Base-by-base conservation (phyloP, 1,140 invertebrate genomes). In the Agrypnia vestita region DNA sequence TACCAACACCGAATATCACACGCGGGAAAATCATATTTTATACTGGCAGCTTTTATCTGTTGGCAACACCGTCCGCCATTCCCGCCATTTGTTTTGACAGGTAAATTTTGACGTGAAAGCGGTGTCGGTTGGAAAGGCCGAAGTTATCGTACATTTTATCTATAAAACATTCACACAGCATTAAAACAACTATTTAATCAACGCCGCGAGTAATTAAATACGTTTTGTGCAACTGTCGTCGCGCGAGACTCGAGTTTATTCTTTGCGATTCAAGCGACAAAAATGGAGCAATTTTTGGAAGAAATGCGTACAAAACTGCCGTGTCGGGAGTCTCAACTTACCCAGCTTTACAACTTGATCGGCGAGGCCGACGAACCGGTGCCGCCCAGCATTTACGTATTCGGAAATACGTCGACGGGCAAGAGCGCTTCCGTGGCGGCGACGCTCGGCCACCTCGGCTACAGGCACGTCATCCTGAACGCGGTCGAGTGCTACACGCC, bases 401-500 rank as follows among this genome's bases (percentile, higher is more conserved):
- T 94, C 85, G 96, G 96, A 49, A 93, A 94, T 84, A 92, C 94
- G 81, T 93, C 94, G 6, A 95, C 94, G 12, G 96, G 96, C 19
- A 97, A 97, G 89, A 93, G 93, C 25, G 86, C 93, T 0, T 89
- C 96, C 55, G 85, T 95, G 1, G 87, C 88, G 56, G 87, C 88
- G 15, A 85, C 95, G 12, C 84, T 96, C 0, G 84, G 90, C 17
- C 86, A 90, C 80, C 88, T 93, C 49, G 84, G 90, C 9, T 92
- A 93, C 55, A 93, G 92, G 85, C 88, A 91, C 84, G 92, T 93
- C 21, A 86, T 92, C 61, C 86, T 97, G n/a, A 95, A 97, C 86
- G 95, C 95, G 85, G 90, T 96, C 7, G 96, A 97, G 85, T 95
- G 94, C 84, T 94, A 94, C 84, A 92, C 91, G n/a, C 86, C 90